Base-by-base conservation (phyloP, 2,113 vertebrate genomes). In the Thalassarche chlororhynchos region DNA sequence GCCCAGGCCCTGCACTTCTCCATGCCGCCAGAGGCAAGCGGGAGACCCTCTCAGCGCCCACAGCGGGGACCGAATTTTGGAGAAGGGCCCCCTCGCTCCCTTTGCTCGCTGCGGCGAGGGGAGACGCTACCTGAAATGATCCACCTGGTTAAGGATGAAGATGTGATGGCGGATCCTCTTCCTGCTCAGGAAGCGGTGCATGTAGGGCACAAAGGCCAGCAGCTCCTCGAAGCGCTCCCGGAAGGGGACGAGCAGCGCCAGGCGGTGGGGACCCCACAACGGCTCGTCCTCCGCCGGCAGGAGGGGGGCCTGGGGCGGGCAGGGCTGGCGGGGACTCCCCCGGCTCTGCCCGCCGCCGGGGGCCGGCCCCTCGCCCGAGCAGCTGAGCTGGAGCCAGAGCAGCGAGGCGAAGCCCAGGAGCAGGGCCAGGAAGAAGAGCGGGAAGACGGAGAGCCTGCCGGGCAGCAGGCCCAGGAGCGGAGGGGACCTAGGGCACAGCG, bases 221-320 rank as follows among this genome's bases (percentile, higher is more conserved):
- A 99, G 98, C 98, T 99, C 99, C 93, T 99, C 99, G 40, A 99
- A 99, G 80, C 99, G 99, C 54, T 99, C 99, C 1, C 99, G 98
- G 97, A 99, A 99, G 8, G 99, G 99, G 52, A 99, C 97, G 80
- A 99, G 96, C 62, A 99, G 95, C 2, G 99, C 99, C 97, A 99
- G 97, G 78, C 99, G 99, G 94, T 99, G 99, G 57, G 99, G 99
- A 1, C 99, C 99, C 99, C 99, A 99, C 1, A 99, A 97, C 1
- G 92, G 95, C 69, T 99, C 98, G 36, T 99, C 99, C 52, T 99
- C 98, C 46, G 61, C 93, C 9, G 98, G 86, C 4, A 69, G 95
- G 11, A 87, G 96, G 17, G 84, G 98, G 14, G 54, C 84, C 17
- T 97, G 98, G 6, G 95, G 64, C 3, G 93, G 97, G 84, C 99